A percentile compares a stretch with the other conserved stretches of the same genome.
These are phyloP conservation scores for Tricholauxania praeusta DNA, from an alignment of 2,888 invertebrate species.

Conservation along the genomic window DNA sequence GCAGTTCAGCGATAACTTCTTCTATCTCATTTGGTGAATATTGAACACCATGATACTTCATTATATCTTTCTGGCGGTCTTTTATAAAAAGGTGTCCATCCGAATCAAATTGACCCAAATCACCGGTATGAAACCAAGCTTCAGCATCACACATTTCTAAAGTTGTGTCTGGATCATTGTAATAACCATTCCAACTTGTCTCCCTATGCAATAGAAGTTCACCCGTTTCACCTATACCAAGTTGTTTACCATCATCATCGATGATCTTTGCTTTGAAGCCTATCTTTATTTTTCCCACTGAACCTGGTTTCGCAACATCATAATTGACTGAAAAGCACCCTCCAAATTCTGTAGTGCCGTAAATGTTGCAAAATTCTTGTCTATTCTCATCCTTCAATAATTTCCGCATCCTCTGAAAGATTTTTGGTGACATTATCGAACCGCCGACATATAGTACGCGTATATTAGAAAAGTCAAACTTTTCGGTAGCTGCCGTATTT, in stretches of 20 bases:
- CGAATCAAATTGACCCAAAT: constrained; percentile 55
- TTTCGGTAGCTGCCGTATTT: too few species aligned
- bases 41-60: constrained; percentile 59
- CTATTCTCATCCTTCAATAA: constrained; percentile 37
- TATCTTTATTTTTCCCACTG: constrained; percentile 55
- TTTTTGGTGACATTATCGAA: constrained; percentile 43
- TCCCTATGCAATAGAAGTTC: constrained; percentile 56
- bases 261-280: constrained; percentile 56
- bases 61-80: constrained; percentile 63
- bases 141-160: constrained; percentile 53
- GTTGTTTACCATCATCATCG: constrained; percentile 52
- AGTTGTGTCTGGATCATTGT: constrained; percentile 55
- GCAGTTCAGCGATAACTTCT: constrained; percentile 51
- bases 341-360: constrained; percentile 56
- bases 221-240: constrained; percentile 55
- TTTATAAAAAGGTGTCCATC: constrained; percentile 58
- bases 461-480: constrained; percentile 47
- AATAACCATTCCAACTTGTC: constrained; percentile 59
- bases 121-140: constrained; percentile 54
- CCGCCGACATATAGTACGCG: constrained; percentile 54
- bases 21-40: constrained; percentile 64
- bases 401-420: constrained; percentile 40
- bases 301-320: constrained; percentile 50
- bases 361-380: constrained; percentile 46
- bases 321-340: constrained; percentile 52